Conservation (phyloP, 2,113 vertebrate genomes). For the Halcyon malimbica region DNA sequence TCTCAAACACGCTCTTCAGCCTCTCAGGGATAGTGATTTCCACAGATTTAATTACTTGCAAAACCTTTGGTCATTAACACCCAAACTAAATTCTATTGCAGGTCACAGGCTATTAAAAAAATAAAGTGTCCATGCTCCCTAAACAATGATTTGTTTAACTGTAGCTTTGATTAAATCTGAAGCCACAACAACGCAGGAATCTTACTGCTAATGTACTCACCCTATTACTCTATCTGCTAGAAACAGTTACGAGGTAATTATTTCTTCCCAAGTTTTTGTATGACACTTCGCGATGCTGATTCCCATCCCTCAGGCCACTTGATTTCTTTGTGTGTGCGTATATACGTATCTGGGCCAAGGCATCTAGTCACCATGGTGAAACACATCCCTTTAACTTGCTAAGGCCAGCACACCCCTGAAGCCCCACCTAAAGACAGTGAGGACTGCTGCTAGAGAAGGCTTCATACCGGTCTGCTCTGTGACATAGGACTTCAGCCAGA, state of each 20-base stretch:
- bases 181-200: background rate
- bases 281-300: background rate
- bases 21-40: slow-evolving; percentile 66
- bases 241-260: background rate
- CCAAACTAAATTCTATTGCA: slow-evolving; percentile 60
- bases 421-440: rapidly evolving
- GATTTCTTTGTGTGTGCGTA: too few relatives aligned
- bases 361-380: rapidly evolving
- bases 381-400: rapidly evolving
- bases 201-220: background rate
- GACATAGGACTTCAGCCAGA: background rate
- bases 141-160: slow-evolving; percentile 34
- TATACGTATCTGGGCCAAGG: background rate
- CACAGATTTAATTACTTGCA: slow-evolving; percentile 74
- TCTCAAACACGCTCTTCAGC: background rate
- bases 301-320: background rate
- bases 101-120: slow-evolving; percentile 73
- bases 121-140: slow-evolving; percentile 42
- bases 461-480: rapidly evolving
- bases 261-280: background rate
- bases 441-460: background rate
- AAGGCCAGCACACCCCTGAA: background rate
- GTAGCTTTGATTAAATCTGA: background rate
- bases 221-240: background rate
- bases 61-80: slow-evolving; percentile 80